These are phyloP conservation scores for Nomada lathburiana DNA, from an alignment of 2,888 invertebrate species.

Conservation along the genomic window DNA sequence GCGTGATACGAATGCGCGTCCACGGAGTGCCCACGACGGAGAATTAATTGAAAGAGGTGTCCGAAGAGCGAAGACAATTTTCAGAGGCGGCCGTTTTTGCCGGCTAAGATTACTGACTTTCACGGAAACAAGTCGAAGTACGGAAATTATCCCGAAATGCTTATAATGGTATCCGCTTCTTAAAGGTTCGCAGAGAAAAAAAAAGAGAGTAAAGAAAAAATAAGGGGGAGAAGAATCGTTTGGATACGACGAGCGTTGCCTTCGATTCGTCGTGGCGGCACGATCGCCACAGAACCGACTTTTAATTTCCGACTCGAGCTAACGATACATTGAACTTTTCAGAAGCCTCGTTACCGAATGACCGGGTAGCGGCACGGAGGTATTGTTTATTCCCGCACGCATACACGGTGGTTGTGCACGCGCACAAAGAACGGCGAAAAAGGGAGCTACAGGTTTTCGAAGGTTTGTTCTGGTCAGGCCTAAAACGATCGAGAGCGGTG, in stretches of 20 bases:
- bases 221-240: background rate
- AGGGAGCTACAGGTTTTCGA: constrained; percentile 39
- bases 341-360: constrained; percentile 32
- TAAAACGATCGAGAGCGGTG: constrained; percentile 71
- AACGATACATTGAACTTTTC: background rate
- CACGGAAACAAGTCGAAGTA: constrained; percentile 22
- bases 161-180: constrained; percentile 19
- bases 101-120: constrained; percentile 33
- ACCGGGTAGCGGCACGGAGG: background rate
- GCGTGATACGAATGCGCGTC: background rate
- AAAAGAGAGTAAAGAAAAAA: background rate
- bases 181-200: background rate
- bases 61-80: constrained; percentile 8
- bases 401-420: background rate
- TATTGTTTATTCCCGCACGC: constrained; percentile 44
- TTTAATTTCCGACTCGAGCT: constrained; percentile 28
- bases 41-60: constrained; percentile 21
- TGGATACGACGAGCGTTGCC: background rate
- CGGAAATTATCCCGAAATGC: constrained; percentile 19
- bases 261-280: background rate
- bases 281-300: constrained; percentile 18
- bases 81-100: background rate
- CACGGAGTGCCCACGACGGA: background rate
- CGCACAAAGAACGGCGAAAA: constrained; percentile 26
- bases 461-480: constrained; percentile 66